Base-by-base conservation (phyloP, 2,797 vertebrate species). In the Acridotheres tristis region DNA sequence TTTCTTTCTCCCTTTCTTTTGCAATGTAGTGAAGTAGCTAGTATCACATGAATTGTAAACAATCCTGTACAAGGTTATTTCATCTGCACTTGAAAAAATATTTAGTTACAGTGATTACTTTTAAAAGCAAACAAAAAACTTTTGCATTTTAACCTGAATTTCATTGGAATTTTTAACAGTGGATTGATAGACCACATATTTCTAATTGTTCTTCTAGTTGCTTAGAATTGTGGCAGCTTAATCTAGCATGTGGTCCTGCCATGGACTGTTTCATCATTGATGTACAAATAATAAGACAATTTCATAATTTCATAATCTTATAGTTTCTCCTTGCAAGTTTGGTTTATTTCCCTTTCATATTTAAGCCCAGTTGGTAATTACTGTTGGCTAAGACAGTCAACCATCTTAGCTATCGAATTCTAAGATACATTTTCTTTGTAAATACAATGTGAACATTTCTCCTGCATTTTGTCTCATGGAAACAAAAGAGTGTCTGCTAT, bases 21-120 rank as follows among this genome's bases (percentile, higher is more conserved):
- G 54, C 61, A 69, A 75, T 93, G 36, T 54, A 95, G 47, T 77
- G 27, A 92, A 96, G 62, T 85, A 93, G 77, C 82, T 92, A 66
- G 55, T 93, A 21, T 68, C 72, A 50, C 45, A 67, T 81, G 69
- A 91, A 25, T 50, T 91, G 83, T 67, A 38, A 77, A 81, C 45
- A 71, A 9, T 84, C 51, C 48, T 89, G 63, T 84, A 50, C 51
- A 80, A 89, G 23, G 50, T 42, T 94, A 40, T 84, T 94, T 66
- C 34, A 32, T 90, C 59, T 95, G 13, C 25, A 25, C 48, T 73
- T 95, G 78, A 51, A 68, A 66, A 82, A 95, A 84, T 61, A 84
- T 23, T 93, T 43, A 51, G 61, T 92, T 90, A 40, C 5, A 29
- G 2, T 54, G 45, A 71, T 76, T 78, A 50, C 4, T 72, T 92